phyloP scores from a whole-genome alignment of 2,888 invertebrate genomes.

The Rosalia funebris region DNA sequence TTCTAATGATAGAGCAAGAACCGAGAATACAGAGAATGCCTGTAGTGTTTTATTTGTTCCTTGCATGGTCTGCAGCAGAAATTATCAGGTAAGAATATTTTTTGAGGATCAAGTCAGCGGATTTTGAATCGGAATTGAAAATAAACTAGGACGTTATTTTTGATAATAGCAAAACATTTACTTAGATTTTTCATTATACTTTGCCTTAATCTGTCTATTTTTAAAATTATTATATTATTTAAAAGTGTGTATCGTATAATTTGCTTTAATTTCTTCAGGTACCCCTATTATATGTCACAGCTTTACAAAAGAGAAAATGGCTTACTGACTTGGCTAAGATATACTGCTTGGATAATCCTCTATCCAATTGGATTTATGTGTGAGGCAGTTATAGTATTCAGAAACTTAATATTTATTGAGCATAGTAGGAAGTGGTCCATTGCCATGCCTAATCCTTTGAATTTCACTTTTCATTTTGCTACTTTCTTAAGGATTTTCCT shows the following conservation, averaged over 20 bases:
- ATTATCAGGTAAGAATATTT: conserved; percentile 79
- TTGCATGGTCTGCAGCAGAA: conserved; percentile 85
- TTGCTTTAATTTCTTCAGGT: conserved; percentile 68
- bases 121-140: no score
- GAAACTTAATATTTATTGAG: conserved; percentile 90
- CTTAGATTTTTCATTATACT: no score
- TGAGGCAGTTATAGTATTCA: conserved; percentile 83
- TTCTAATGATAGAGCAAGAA: conserved; percentile 85
- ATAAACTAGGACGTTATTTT: no score
- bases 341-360: conserved; percentile 92
- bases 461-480: conserved; percentile 88
- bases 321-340: conserved; percentile 89
- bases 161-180: no score
- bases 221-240: neutral
- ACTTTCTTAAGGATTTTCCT: conserved; percentile 81
- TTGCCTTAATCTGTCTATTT: no score
- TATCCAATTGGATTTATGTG: conserved; percentile 91
- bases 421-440: conserved; percentile 81
- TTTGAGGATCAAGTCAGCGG: no score
- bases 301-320: conserved; percentile 78
- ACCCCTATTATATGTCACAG: conserved; percentile 91
- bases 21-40: conserved; percentile 88
- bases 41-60: conserved; percentile 87
- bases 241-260: neutral
- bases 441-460: conserved; percentile 84